Evolutionary conservation across 1,140 invertebrate species (phyloP).

Genomic region (Zaprionus ghesquierei): DNA sequence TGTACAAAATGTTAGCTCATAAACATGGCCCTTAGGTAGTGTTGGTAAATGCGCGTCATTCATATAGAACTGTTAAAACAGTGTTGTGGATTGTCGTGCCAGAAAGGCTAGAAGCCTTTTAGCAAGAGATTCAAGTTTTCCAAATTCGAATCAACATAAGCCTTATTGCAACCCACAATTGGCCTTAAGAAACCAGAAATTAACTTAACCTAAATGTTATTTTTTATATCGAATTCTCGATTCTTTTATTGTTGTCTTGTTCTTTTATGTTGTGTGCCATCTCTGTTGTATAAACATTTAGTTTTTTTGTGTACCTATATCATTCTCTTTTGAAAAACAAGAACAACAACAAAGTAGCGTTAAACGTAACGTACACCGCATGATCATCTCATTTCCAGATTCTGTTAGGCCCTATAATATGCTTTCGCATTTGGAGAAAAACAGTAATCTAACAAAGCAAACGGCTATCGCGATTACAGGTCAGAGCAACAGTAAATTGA

Average conservation of each 20-base stretch:
- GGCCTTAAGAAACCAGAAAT: not conserved
- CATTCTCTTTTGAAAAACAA: conserved; percentile 9
- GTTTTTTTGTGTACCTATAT: conserved; percentile 8
- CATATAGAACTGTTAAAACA: not conserved
- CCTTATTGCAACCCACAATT: not conserved
- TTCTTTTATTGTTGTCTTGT: conserved; percentile 1
- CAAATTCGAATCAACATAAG: not conserved
- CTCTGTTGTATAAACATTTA: conserved; percentile 16
- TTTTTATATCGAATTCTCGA: not conserved
- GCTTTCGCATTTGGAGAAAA: conserved; percentile 82
- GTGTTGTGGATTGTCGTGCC: not conserved
- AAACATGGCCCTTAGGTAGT: not conserved
- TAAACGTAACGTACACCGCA: conserved; percentile 42
- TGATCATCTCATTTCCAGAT: conserved; percentile 81
- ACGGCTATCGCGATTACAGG: conserved; percentile 82
- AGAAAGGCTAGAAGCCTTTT: not conserved
- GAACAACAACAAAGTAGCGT: conserved; percentile 38
- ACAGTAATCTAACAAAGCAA: conserved; percentile 82
- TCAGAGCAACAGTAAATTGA: conserved; percentile 61
- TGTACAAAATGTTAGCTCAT: not conserved
- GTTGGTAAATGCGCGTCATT: conserved; percentile 2
- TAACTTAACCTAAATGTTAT: not conserved
- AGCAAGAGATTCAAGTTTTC: not conserved
- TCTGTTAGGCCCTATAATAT: conserved; percentile 82
- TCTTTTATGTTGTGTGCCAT: not conserved